A percentile compares a stretch with the other conserved stretches of the same genome.
phyloP scores from a whole-genome alignment of 2,888 invertebrate genomes.

The Pammene aurita region DNA sequence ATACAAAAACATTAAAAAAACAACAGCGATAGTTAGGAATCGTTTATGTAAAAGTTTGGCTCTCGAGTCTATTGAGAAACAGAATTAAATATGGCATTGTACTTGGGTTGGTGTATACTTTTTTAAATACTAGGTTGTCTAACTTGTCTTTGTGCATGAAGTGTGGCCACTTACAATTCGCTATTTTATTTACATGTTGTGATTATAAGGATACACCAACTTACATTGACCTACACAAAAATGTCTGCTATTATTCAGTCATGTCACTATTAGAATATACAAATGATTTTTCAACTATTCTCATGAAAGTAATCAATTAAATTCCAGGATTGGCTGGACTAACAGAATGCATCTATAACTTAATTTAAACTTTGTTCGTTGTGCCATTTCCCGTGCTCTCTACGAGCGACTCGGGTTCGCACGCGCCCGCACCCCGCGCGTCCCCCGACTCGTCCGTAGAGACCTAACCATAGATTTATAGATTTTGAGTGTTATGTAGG shows the following conservation, averaged over 20 bases:
- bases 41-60: too few species aligned
- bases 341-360: conserved; percentile 61
- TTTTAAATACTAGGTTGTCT: neutral
- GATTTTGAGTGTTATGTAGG: conserved; percentile 9
- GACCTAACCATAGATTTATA: conserved; percentile 51
- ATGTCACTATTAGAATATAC: too few species aligned
- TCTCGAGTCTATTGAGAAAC: neutral
- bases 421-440: conserved; percentile 75
- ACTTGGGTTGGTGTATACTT: conserved; percentile 13
- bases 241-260: neutral
- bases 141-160: conserved; percentile 10
- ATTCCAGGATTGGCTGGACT: conserved; percentile 80
- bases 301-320: conserved; percentile 25
- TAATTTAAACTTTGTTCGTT: conserved; percentile 72
- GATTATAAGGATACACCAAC: conserved; percentile 17
- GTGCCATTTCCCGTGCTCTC: conserved; percentile 75
- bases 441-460: conserved; percentile 57
- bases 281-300: neutral
- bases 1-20: too few species aligned
- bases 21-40: too few species aligned
- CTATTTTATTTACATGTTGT: neutral
- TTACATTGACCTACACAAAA: neutral
- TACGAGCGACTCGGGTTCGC: conserved; percentile 53
- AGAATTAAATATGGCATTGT: neutral
- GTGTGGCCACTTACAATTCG: conserved; percentile 3